A percentile compares a stretch with the other conserved stretches of the same genome.
Conservation (phyloP, 2,113 vertebrate species). For the Phoxinus phoxinus region DNA sequence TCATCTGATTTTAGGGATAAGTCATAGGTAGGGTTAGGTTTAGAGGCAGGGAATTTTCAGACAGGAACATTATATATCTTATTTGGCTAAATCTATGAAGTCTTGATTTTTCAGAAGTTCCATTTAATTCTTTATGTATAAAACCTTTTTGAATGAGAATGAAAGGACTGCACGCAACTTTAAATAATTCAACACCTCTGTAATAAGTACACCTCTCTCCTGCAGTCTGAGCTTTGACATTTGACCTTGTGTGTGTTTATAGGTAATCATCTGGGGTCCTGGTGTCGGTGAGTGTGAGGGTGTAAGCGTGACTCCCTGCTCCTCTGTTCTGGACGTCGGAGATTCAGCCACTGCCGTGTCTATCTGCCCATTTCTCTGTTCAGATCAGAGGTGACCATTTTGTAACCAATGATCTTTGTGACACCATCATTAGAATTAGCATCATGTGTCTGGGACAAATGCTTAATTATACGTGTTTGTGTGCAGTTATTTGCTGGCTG, state of each 20-base stretch:
- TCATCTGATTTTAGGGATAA: no score
- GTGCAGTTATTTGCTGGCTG: conserved; percentile 84
- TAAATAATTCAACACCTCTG: neutral
- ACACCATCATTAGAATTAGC: neutral
- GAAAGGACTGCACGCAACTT: neutral
- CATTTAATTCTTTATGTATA: neutral
- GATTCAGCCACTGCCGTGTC: conserved; percentile 90
- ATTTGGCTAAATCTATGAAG: neutral
- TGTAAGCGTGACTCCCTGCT: conserved; percentile 78
- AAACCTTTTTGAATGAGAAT: neutral
- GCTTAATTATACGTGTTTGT: neutral
- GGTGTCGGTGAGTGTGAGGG: conserved; percentile 57
- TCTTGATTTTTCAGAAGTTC: no score
- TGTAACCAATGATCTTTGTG: neutral
- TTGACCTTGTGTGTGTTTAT: conserved; percentile 40
- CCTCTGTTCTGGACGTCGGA: conserved; percentile 85
- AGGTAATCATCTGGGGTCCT: conserved; percentile 92
- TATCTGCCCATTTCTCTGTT: conserved; percentile 76
- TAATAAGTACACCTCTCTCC: neutral
- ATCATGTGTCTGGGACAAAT: neutral
- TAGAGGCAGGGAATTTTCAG: no score
- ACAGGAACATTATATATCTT: no score
- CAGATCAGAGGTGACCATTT: conserved; percentile 77
- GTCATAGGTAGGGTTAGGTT: no score
- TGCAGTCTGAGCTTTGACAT: neutral